A percentile compares a stretch with the other conserved stretches of the same genome.
phyloP scores from a whole-genome alignment of 2,113 vertebrate species.

The Micronycteris hirsuta region DNA sequence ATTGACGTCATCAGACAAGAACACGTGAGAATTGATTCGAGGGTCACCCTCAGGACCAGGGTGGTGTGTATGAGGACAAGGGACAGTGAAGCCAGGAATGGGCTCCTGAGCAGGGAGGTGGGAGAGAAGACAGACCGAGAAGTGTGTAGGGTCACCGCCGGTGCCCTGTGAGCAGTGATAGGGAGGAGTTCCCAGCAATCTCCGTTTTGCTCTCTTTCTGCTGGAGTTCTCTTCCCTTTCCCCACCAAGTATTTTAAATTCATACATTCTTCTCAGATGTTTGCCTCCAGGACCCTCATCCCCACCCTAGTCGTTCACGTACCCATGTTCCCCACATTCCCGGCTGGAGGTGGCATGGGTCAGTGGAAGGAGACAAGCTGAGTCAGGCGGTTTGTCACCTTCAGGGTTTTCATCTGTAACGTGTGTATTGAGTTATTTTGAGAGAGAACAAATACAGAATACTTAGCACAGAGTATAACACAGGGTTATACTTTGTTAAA shows the following conservation, averaged over 20 bases:
- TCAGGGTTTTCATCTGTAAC: background rate
- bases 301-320: fast-evolving
- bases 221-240: too few species aligned
- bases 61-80: background rate
- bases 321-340: background rate
- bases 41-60: background rate
- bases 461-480: background rate
- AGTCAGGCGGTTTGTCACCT: background rate
- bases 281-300: background rate
- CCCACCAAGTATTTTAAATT: too few species aligned
- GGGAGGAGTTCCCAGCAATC: too few species aligned
- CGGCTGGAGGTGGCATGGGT: background rate
- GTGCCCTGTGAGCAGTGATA: background rate
- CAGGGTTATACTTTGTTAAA: background rate
- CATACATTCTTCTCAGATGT: background rate
- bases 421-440: background rate
- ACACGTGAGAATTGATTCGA: conserved; percentile 82
- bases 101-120: background rate
- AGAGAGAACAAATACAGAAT: background rate
- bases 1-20: conserved; percentile 87
- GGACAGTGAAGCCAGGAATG: background rate
- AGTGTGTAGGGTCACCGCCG: background rate
- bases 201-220: background rate
- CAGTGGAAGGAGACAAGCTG: background rate
- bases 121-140: background rate